Evolutionary conservation across 2,797 vertebrate genomes (phyloP).

Genomic region (Myiotriccus ornatus): DNA sequence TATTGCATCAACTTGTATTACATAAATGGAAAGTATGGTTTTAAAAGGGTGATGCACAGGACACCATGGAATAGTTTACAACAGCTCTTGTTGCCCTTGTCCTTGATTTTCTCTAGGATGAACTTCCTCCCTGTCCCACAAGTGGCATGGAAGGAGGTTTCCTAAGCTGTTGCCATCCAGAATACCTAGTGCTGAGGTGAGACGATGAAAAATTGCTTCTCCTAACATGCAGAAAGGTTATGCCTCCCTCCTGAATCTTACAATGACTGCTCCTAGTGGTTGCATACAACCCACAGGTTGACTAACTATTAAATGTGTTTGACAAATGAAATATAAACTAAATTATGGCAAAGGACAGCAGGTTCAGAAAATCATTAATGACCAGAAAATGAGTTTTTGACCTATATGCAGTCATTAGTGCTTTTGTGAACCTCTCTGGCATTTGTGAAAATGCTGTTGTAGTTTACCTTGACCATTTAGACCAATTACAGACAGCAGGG

Average conservation of each 20-base stretch:
- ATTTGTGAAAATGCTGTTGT: slow-evolving; percentile 62
- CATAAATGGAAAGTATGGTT: not conserved
- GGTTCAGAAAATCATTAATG: slow-evolving; percentile 74
- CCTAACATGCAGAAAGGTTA: not conserved
- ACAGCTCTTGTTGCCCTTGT: not conserved
- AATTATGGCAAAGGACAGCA: slow-evolving; percentile 50
- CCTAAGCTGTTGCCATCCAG: not conserved
- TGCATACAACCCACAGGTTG: slow-evolving; percentile 47
- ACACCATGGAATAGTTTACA: not conserved
- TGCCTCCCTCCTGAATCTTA: not conserved
- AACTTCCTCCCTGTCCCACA: not conserved
- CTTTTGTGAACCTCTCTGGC: slow-evolving; percentile 74
- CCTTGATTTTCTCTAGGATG: not conserved
- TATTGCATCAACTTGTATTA: not conserved
- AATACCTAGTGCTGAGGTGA: not conserved
- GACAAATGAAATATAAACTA: slow-evolving; percentile 43
- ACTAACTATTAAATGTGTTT: slow-evolving; percentile 43
- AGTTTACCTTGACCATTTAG: slow-evolving; percentile 74
- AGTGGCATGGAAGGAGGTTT: not conserved
- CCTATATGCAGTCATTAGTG: slow-evolving; percentile 78
- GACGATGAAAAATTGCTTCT: not conserved
- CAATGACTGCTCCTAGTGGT: slow-evolving; percentile 6
- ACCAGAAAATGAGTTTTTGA: slow-evolving; percentile 76
- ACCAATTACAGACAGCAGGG: slow-evolving; percentile 69
- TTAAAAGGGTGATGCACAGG: not conserved